Evolutionary conservation across 2,888 invertebrate species (phyloP).

Genomic region (Pogonocherus hispidulus): DNA sequence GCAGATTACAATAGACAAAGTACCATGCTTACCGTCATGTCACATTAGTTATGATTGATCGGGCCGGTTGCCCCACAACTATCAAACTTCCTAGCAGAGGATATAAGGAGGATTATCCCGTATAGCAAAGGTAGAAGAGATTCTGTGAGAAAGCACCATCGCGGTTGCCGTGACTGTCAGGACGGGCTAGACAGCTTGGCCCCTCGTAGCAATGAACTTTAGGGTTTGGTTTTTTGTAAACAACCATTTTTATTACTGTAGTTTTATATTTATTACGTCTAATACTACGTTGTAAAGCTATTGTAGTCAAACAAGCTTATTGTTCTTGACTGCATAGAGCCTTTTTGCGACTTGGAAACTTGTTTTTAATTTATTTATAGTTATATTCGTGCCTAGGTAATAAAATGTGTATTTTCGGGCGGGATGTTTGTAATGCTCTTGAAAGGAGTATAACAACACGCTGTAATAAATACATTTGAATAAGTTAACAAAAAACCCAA

Average conservation of each 20-base stretch:
- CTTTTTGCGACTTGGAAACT: slow-evolving; percentile 49
- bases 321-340: slow-evolving; percentile 53
- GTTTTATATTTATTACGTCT: slow-evolving; percentile 59
- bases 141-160: slow-evolving; percentile 64
- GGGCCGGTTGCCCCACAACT: slow-evolving; percentile 55
- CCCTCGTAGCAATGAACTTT: slow-evolving; percentile 63
- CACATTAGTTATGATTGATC: slow-evolving; percentile 70
- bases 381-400: slow-evolving; percentile 39
- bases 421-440: slow-evolving; percentile 47
- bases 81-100: slow-evolving; percentile 53
- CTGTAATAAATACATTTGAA: slow-evolving; percentile 19
- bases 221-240: slow-evolving; percentile 64
- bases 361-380: slow-evolving; percentile 56
- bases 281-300: slow-evolving; percentile 56
- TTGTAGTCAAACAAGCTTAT: slow-evolving; percentile 61
- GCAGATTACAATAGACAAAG: slow-evolving; percentile 69
- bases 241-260: slow-evolving; percentile 61
- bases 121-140: slow-evolving; percentile 42
- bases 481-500: not conserved
- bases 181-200: slow-evolving; percentile 63
- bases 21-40: slow-evolving; percentile 69
- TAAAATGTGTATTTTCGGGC: slow-evolving; percentile 48
- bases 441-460: slow-evolving; percentile 1
- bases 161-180: slow-evolving; percentile 43
- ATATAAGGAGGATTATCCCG: slow-evolving; percentile 55